A percentile compares a stretch with the other conserved stretches of the same genome.
Conservation (phyloP, 2,888 invertebrate species). For the Stramonita haemastoma region DNA sequence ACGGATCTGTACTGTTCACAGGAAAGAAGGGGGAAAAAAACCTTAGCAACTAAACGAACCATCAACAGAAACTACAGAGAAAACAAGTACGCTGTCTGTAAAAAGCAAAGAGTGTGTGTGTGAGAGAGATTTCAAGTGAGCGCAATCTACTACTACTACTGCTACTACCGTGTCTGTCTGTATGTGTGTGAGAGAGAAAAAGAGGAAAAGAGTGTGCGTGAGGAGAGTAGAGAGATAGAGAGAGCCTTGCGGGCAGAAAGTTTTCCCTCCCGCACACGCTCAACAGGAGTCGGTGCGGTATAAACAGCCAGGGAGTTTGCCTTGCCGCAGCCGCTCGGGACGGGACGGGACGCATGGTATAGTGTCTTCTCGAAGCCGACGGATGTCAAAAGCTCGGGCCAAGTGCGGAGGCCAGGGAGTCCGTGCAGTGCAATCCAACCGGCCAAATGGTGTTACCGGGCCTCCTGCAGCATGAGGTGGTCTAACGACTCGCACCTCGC, state of each 20-base stretch:
- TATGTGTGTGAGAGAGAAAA: not conserved
- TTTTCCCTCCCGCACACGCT: not conserved
- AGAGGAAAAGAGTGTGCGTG: not conserved
- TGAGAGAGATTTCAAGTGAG: not conserved
- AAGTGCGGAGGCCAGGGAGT: not conserved
- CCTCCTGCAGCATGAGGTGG: slow-evolving; percentile 36
- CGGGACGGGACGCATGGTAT: not conserved
- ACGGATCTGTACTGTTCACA: not conserved
- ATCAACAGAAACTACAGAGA: not conserved
- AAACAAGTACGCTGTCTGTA: not conserved
- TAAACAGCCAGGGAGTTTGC: not conserved
- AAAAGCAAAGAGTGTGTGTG: not conserved
- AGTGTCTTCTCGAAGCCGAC: not conserved
- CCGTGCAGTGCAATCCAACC: not conserved
- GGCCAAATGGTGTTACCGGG: slow-evolving; percentile 38
- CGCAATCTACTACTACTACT: not conserved
- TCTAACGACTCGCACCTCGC: slow-evolving; percentile 28
- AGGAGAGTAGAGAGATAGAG: not conserved
- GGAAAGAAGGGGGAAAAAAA: not conserved
- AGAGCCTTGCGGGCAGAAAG: not conserved
- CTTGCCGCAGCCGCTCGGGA: not conserved
- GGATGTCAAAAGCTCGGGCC: not conserved
- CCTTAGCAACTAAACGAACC: not conserved
- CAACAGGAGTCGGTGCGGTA: not conserved
- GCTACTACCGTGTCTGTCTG: not conserved